Conservation (phyloP, 2,888 invertebrate genomes). For the Philhelius pedissequus region DNA sequence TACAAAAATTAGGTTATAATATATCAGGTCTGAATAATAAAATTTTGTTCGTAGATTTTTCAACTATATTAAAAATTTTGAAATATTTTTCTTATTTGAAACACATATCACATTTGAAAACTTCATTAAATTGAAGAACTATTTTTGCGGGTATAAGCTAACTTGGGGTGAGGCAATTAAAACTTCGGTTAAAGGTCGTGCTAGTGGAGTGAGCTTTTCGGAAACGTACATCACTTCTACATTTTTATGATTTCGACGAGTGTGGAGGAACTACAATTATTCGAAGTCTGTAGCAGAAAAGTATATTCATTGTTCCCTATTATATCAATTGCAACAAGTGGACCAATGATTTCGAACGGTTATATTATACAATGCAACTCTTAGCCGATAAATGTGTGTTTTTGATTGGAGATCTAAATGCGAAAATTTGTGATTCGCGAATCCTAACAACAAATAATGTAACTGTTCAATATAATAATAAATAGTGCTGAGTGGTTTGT, state of each 20-base stretch:
- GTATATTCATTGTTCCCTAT: background rate
- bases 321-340: background rate
- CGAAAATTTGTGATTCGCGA: no score
- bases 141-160: slow-evolving; percentile 8
- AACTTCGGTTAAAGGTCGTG: background rate
- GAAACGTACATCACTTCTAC: background rate
- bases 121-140: background rate
- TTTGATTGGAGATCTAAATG: no score
- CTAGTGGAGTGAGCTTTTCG: background rate
- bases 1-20: background rate
- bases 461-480: no score
- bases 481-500: no score
- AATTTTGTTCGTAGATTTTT: background rate
- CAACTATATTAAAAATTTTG: background rate
- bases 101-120: background rate
- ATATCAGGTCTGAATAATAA: slow-evolving; percentile 2
- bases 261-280: background rate
- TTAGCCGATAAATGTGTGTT: no score
- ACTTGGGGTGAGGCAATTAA: background rate
- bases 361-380: no score
- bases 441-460: no score
- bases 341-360: no score
- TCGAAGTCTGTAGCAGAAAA: background rate
- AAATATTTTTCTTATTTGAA: background rate
- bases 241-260: background rate